These are phyloP conservation scores for Saimiri boliviensis DNA, from an alignment of 2,113 vertebrate genomes.

Conservation along the genomic window DNA sequence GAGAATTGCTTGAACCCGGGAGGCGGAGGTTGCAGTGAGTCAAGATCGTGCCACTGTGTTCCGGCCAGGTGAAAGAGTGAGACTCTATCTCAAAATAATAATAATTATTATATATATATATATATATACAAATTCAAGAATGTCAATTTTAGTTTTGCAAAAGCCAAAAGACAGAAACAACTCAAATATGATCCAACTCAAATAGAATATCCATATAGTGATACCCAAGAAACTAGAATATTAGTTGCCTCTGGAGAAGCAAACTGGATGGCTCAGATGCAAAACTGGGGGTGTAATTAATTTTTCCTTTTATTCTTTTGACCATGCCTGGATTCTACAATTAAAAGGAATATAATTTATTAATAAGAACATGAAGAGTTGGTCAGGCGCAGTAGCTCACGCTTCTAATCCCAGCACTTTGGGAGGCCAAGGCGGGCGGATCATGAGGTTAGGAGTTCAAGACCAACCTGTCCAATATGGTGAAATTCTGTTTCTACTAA, in stretches of 20 bases:
- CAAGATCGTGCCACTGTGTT: too few species aligned
- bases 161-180: not conserved
- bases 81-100: too few species aligned
- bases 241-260: not conserved
- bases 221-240: not conserved
- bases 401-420: too few species aligned
- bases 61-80: too few species aligned
- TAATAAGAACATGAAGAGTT: not conserved
- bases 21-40: too few species aligned
- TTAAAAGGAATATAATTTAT: not conserved
- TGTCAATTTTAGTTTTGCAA: not conserved
- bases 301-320: not conserved
- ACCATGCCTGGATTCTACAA: not conserved
- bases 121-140: not conserved
- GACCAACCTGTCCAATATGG: too few species aligned
- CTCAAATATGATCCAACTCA: not conserved
- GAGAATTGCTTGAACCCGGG: too few species aligned
- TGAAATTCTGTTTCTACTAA: too few species aligned
- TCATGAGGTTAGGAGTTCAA: too few species aligned
- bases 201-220: not conserved
- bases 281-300: not conserved
- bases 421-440: too few species aligned
- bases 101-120: too few species aligned
- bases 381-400: too few species aligned
- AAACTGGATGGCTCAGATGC: not conserved